Conservation (phyloP, 2,797 vertebrate species). For the Paedocypris micromegethes region DNA sequence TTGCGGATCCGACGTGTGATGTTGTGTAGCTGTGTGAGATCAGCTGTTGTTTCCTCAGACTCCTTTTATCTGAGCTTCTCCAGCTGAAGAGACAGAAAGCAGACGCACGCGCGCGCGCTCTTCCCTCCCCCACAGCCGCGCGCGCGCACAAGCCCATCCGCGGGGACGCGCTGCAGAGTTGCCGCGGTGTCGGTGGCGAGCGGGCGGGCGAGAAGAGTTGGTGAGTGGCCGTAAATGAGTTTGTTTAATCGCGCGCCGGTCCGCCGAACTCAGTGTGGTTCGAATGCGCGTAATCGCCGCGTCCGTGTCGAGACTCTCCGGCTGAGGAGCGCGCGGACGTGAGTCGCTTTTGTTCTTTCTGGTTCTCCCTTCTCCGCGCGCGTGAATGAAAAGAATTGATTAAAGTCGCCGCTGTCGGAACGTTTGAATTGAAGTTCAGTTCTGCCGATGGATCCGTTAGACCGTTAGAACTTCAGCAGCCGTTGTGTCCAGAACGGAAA, state of each 20-base stretch:
- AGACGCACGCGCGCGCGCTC: background rate
- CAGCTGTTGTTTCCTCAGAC: no score
- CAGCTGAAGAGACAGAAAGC: no score
- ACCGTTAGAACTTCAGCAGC: background rate
- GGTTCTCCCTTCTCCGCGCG: background rate
- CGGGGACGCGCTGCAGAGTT: constrained; percentile 15
- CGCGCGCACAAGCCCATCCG: background rate
- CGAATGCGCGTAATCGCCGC: constrained; percentile 1
- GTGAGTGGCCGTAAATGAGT: background rate
- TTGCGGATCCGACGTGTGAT: no score
- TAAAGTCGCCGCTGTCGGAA: background rate
- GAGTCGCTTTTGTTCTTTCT: constrained; percentile 11
- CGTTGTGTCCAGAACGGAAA: constrained; percentile 11
- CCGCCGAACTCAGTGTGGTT: background rate
- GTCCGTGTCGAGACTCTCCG: background rate
- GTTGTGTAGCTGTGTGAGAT: no score
- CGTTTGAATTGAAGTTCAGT: no score
- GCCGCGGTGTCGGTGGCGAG: constrained; percentile 8
- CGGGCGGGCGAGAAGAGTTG: background rate
- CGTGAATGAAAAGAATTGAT: background rate
- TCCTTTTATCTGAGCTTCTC: no score
- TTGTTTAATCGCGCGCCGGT: background rate
- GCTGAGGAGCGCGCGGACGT: constrained; percentile 9
- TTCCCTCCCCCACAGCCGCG: background rate
- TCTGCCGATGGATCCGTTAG: no score